Evolutionary conservation across 2,797 vertebrate species (phyloP).

Genomic region (Schizopygopsis malacanthus): DNA sequence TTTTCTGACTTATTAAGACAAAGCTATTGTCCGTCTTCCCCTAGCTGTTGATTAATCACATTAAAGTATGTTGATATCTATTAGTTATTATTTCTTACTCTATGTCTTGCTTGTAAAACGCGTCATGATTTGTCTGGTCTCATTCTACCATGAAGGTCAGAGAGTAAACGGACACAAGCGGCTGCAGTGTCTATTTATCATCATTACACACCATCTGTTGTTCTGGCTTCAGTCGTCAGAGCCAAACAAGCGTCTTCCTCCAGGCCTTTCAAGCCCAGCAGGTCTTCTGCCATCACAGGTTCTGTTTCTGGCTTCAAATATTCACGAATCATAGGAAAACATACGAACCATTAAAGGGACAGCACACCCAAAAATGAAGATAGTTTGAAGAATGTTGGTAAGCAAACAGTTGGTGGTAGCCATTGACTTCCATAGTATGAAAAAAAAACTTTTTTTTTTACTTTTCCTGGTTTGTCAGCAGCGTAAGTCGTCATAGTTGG

Average conservation of each 20-base stretch:
- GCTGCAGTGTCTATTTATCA: conserved; percentile 47
- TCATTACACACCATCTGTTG: conserved; percentile 47
- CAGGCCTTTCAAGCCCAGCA: conserved; percentile 19
- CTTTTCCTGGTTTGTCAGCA: too few relatives aligned
- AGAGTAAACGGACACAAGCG: conserved; percentile 52
- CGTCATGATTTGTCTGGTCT: not conserved
- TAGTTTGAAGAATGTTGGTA: not conserved
- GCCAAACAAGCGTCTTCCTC: conserved; percentile 12
- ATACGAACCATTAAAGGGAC: not conserved
- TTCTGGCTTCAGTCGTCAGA: conserved; percentile 43
- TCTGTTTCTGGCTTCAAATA: not conserved
- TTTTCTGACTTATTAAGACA: not conserved
- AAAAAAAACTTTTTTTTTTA: too few relatives aligned
- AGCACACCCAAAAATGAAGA: not conserved
- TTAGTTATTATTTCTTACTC: not conserved
- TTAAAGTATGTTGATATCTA: not conserved
- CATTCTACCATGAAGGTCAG: conserved; percentile 37
- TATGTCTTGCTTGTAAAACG: not conserved
- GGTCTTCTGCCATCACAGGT: not conserved
- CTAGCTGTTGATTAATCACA: too few relatives aligned
- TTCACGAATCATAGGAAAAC: not conserved
- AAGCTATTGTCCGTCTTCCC: too few relatives aligned
- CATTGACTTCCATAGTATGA: not conserved
- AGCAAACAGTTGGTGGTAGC: not conserved
- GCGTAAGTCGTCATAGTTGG: too few relatives aligned